Percentiles rank a stretch among this genome's conserved stretches.
These are phyloP conservation scores for Camponotus floridanus DNA, from an alignment of 1,140 invertebrate genomes.

Conservation along the genomic window DNA sequence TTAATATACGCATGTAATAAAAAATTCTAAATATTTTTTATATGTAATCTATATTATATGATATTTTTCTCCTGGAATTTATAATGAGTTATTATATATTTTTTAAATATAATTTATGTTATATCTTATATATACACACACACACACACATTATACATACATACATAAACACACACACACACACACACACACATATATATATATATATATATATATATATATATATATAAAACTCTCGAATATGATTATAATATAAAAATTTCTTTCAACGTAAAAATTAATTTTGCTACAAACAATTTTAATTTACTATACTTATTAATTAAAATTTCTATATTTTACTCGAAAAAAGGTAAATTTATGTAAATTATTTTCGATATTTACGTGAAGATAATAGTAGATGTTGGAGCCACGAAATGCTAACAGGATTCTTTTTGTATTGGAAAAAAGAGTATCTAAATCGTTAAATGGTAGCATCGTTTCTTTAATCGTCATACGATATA, in stretches of 20 bases:
- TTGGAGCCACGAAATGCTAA: slow-evolving; percentile 62
- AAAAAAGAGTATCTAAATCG: slow-evolving; percentile 66
- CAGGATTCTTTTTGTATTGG: slow-evolving; percentile 70
- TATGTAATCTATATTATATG: not conserved
- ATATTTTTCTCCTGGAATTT: no score
- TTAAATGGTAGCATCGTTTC: slow-evolving; percentile 65
- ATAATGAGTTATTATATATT: no score
- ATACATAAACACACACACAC: no score
- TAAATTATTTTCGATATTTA: not conserved
- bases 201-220: no score
- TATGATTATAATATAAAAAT: no score
- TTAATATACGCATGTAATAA: slow-evolving; percentile 4
- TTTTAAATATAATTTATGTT: no score
- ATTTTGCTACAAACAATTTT: not conserved
- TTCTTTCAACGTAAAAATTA: no score
- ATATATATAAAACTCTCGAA: no score
- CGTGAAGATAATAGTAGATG: not conserved
- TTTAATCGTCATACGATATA: slow-evolving; percentile 72
- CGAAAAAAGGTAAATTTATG: not conserved
- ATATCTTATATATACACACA: no score
- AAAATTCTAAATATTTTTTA: not conserved
- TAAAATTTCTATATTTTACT: not conserved
- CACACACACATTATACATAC: no score
- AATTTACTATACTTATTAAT: not conserved
- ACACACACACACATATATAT: no score